A percentile compares a stretch with the other conserved stretches of the same genome.
Conservation (phyloP, 2,797 vertebrate genomes). For the Bryconaethiops microstoma region DNA sequence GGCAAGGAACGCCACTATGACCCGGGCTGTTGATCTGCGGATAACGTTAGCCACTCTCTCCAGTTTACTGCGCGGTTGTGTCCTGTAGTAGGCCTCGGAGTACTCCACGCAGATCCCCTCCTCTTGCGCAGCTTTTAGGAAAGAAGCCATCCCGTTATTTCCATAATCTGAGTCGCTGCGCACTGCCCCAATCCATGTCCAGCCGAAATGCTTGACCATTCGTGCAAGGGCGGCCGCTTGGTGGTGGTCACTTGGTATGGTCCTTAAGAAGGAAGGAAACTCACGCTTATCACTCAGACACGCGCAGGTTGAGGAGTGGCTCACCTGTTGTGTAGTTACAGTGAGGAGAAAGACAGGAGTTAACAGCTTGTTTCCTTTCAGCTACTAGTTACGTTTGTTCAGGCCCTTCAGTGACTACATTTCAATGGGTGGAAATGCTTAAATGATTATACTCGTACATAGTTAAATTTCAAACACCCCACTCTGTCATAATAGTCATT, state of each 20-base stretch:
- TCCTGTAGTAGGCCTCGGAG: not conserved
- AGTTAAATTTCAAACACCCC: too few relatives aligned
- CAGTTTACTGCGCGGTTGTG: not conserved
- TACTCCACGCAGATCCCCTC: constrained; percentile 6
- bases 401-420: too few relatives aligned
- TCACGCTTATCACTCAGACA: not conserved
- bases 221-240: not conserved
- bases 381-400: too few relatives aligned
- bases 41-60: not conserved
- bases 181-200: constrained; percentile 8
- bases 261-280: constrained; percentile 3
- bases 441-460: too few relatives aligned
- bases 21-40: not conserved
- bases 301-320: not conserved
- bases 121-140: not conserved
- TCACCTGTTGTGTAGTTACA: too few relatives aligned
- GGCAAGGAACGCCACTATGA: not conserved
- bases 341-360: too few relatives aligned
- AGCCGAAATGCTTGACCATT: not conserved
- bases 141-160: not conserved
- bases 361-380: too few relatives aligned
- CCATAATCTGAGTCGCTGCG: constrained; percentile 2
- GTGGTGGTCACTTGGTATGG: not conserved
- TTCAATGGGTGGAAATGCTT: too few relatives aligned
- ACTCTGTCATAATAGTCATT: too few relatives aligned